phyloP scores from a whole-genome alignment of 2,888 invertebrate genomes.

The Strigamia crassipes region DNA sequence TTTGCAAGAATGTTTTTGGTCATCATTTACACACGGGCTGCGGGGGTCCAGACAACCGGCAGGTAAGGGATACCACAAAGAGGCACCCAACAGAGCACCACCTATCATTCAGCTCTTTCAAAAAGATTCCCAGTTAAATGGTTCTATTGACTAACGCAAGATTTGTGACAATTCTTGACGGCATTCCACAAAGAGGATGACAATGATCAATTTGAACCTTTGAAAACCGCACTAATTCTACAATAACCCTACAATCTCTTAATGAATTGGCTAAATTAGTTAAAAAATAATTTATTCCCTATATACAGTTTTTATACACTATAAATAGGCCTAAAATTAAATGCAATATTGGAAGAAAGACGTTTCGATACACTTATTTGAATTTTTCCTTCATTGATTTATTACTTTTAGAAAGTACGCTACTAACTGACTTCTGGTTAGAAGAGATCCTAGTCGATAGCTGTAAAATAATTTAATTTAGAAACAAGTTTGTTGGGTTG shows the following conservation, averaged over 20 bases:
- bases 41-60: not conserved
- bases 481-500: no score
- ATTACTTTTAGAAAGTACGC: not conserved
- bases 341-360: slow-evolving; percentile 1
- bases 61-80: not conserved
- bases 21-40: not conserved
- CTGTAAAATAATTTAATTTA: not conserved
- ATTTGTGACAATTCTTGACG: not conserved
- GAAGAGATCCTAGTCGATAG: not conserved
- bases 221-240: no score
- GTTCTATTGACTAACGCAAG: not conserved
- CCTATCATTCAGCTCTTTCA: not conserved
- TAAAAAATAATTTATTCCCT: not conserved
- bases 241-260: not conserved
- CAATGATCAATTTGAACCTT: no score
- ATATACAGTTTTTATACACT: not conserved
- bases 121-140: not conserved
- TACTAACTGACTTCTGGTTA: not conserved
- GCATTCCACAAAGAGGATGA: not conserved
- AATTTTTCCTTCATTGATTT: not conserved
- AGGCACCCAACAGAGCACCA: not conserved
- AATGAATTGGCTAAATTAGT: not conserved
- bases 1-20: not conserved
- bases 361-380: not conserved
- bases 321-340: not conserved